These are phyloP conservation scores for Notodonta dromedarius DNA, from an alignment of 2,888 invertebrate species.

Conservation along the genomic window DNA sequence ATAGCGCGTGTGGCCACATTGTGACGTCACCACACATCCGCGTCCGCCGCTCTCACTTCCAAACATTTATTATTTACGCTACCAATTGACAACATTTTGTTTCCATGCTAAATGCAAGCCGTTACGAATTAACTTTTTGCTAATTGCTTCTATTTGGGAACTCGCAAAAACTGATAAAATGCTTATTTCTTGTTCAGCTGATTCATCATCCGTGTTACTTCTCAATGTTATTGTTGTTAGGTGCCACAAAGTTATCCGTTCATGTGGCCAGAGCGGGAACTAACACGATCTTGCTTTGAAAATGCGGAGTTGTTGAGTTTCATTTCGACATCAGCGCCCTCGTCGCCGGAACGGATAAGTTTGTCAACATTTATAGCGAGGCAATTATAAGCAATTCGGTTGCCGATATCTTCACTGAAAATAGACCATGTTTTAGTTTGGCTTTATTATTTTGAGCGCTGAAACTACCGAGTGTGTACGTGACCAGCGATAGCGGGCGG, in stretches of 20 bases:
- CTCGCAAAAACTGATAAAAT: slow-evolving; percentile 28
- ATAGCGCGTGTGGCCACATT: slow-evolving; percentile 47
- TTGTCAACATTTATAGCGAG: slow-evolving; percentile 15
- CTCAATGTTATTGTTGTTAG: slow-evolving; percentile 42
- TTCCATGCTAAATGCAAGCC: slow-evolving; percentile 21
- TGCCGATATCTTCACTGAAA: slow-evolving; percentile 15
- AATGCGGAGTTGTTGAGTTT: too few relatives aligned
- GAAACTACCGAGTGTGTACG: slow-evolving; percentile 27
- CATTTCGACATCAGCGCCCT: not conserved
- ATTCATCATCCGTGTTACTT: slow-evolving; percentile 42
- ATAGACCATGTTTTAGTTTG: slow-evolving; percentile 13
- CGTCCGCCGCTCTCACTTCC: slow-evolving; percentile 53
- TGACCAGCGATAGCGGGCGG: slow-evolving; percentile 34
- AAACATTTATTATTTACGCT: slow-evolving; percentile 67
- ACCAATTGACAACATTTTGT: slow-evolving; percentile 50
- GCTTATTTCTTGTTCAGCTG: slow-evolving; percentile 36
- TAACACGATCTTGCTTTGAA: too few relatives aligned
- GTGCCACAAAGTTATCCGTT: not conserved
- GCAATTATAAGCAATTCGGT: slow-evolving; percentile 17
- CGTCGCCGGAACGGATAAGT: not conserved
- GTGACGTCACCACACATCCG: slow-evolving; percentile 57
- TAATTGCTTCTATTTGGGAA: slow-evolving; percentile 30
- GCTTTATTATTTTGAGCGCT: slow-evolving; percentile 2
- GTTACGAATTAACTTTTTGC: slow-evolving; percentile 4
- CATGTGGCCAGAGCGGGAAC: too few relatives aligned